Conservation (phyloP, 1,140 invertebrate species). For the Pseudomyrmex gracilis region DNA sequence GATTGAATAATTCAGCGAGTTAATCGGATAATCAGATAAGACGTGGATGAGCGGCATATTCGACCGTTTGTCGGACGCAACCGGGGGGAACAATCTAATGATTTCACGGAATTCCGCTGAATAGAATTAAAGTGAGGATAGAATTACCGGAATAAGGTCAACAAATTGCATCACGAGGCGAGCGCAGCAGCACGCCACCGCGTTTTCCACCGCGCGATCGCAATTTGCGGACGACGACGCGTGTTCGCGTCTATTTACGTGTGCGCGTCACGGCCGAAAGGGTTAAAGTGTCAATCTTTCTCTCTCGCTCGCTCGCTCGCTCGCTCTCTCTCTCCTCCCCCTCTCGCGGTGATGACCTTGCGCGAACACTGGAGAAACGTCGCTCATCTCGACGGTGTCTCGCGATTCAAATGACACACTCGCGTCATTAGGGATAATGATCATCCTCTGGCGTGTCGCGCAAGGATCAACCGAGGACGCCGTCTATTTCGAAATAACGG, state of each 20-base stretch:
- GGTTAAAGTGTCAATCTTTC: constrained; percentile 41
- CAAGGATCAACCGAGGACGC: constrained; percentile 59
- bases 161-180: constrained; percentile 11
- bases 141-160: not conserved
- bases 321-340: too few species aligned
- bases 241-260: not conserved
- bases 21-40: too few species aligned
- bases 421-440: constrained; percentile 65
- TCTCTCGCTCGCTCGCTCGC: too few species aligned
- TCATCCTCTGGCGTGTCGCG: constrained; percentile 58
- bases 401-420: constrained; percentile 47
- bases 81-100: too few species aligned
- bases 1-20: too few species aligned
- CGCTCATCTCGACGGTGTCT: not conserved
- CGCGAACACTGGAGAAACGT: constrained; percentile 5
- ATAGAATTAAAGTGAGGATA: too few species aligned
- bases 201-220: constrained; percentile 22
- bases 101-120: too few species aligned
- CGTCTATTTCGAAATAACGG: constrained; percentile 70
- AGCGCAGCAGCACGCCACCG: not conserved
- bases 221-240: constrained; percentile 35
- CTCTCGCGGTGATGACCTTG: constrained; percentile 24
- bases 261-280: constrained; percentile 41
- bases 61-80: too few species aligned
- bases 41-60: too few species aligned